Conservation (phyloP, 1,140 invertebrate species). For the Aricia agestis region DNA sequence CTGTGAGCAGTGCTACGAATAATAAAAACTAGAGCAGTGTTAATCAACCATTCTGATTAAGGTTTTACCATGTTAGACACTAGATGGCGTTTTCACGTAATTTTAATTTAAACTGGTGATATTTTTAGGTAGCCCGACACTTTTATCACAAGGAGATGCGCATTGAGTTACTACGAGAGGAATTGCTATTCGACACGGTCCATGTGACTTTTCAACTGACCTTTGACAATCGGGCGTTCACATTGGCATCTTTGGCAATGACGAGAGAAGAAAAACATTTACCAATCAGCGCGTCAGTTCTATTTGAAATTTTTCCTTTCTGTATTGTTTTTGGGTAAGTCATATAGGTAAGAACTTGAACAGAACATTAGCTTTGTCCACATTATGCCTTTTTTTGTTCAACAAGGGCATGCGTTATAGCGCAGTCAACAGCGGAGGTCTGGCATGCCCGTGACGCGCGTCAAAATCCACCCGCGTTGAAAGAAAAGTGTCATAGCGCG, state of each 20-base stretch:
- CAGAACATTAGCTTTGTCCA: background rate
- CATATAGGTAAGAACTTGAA: background rate
- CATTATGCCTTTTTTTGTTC: too few species aligned
- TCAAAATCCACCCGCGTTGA: too few species aligned
- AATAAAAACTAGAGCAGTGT: too few species aligned
- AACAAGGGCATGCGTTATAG: too few species aligned
- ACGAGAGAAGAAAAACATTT: constrained; percentile 90
- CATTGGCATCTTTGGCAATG: constrained; percentile 86
- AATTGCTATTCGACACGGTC: constrained; percentile 91
- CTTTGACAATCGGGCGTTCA: constrained; percentile 95
- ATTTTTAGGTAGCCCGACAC: constrained; percentile 85
- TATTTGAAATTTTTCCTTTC: constrained; percentile 98
- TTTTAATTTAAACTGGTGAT: background rate
- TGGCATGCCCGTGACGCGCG: too few species aligned
- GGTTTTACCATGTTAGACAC: too few species aligned
- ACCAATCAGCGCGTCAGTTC: constrained; percentile 89
- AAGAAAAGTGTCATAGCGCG: too few species aligned
- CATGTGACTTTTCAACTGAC: constrained; percentile 95
- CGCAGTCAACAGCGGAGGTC: too few species aligned
- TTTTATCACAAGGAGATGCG: constrained; percentile 96
- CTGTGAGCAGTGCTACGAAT: too few species aligned
- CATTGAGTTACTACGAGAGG: constrained; percentile 91
- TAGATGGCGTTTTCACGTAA: background rate
- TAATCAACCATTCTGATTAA: too few species aligned
- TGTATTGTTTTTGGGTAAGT: constrained; percentile 95